Percentiles rank a stretch among this genome's conserved stretches.
These are phyloP conservation scores for Lontra canadensis DNA, from an alignment of 2,113 vertebrate species.

Conservation along the genomic window DNA sequence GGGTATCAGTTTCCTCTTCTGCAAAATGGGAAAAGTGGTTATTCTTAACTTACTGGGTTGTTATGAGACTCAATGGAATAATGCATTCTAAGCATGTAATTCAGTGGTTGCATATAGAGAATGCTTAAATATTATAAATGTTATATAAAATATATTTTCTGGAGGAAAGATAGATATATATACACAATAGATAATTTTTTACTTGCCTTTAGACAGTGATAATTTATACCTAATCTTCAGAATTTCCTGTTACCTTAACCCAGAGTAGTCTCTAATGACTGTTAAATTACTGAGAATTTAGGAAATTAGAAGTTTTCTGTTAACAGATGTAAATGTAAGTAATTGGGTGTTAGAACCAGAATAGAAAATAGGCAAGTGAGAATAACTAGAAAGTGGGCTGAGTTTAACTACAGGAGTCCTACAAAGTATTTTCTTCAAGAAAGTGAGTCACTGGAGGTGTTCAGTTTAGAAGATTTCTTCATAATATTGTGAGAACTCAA, in stretches of 20 bases:
- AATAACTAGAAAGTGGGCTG: slow-evolving; percentile 2
- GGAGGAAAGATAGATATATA: background rate
- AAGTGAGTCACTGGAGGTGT: background rate
- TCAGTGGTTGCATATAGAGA: background rate
- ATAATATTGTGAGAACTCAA: slow-evolving; percentile 55
- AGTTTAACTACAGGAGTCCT: slow-evolving; percentile 7
- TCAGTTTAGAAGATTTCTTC: background rate
- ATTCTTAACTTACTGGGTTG: background rate
- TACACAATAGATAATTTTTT: background rate
- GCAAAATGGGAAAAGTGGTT: background rate
- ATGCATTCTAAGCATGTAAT: background rate
- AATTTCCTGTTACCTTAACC: slow-evolving; percentile 8
- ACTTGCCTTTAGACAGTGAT: background rate
- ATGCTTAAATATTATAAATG: slow-evolving; percentile 7
- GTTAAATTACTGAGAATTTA: slow-evolving; percentile 53
- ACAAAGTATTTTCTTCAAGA: slow-evolving; percentile 13
- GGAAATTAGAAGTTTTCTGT: slow-evolving; percentile 58
- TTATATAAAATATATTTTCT: slow-evolving; percentile 29
- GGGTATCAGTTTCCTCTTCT: background rate
- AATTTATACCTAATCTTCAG: background rate
- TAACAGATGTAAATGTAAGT: slow-evolving; percentile 49
- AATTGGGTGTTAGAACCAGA: slow-evolving; percentile 28
- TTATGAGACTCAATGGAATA: background rate
- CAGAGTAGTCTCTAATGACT: slow-evolving; percentile 15
- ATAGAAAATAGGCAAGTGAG: background rate